These are phyloP conservation scores for Clostera curtula DNA, from an alignment of 2,888 invertebrate species.

Conservation along the genomic window DNA sequence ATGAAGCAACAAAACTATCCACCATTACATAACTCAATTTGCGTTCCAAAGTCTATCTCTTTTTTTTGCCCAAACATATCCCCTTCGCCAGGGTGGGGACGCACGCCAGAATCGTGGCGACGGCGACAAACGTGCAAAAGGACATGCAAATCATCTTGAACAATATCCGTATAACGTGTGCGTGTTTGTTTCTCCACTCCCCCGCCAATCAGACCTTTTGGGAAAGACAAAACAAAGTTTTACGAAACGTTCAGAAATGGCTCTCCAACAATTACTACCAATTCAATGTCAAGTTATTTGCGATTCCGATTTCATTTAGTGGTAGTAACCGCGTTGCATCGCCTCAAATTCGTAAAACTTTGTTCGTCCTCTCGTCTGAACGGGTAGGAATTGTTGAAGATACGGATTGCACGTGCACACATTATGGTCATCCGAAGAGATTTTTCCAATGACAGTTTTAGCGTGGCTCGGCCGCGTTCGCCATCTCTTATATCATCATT, in stretches of 20 bases:
- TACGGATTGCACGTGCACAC: constrained; percentile 3
- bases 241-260: constrained; percentile 32
- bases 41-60: constrained; percentile 14
- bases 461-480: too few relatives aligned
- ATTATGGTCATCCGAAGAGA: neutral
- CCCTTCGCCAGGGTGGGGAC: constrained; percentile 15
- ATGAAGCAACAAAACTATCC: too few relatives aligned
- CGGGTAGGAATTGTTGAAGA: constrained; percentile 56
- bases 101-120: constrained; percentile 32
- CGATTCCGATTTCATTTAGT: constrained; percentile 3
- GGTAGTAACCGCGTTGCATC: constrained; percentile 26
- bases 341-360: constrained; percentile 43
- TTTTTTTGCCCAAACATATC: constrained; percentile 16
- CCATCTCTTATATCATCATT: too few relatives aligned
- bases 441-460: too few relatives aligned
- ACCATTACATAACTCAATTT: constrained; percentile 21
- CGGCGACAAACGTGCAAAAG: constrained; percentile 29
- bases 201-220: constrained; percentile 28
- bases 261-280: constrained; percentile 54
- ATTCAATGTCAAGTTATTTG: constrained; percentile 10
- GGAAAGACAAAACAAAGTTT: constrained; percentile 42
- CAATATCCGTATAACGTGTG: too few relatives aligned
- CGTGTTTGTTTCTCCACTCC: constrained; percentile 21
- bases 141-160: constrained; percentile 42
- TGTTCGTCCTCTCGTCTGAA: constrained; percentile 22